These are phyloP conservation scores for Anomalospiza imberbis DNA, from an alignment of 2,797 vertebrate genomes.

Conservation along the genomic window DNA sequence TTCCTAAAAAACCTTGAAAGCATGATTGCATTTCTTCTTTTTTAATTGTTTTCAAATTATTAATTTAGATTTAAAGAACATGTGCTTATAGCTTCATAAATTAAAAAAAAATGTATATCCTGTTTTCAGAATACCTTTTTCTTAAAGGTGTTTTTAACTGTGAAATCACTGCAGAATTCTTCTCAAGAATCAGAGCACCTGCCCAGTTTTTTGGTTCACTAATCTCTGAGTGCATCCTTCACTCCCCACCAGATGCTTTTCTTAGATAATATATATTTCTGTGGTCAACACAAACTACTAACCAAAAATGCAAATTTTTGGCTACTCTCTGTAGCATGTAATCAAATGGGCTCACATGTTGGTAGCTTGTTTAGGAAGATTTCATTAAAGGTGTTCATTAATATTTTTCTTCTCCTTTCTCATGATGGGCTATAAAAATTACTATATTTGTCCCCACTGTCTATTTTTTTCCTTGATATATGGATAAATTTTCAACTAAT, in stretches of 20 bases:
- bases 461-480: neutral
- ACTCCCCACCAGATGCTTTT: neutral
- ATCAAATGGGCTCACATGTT: neutral
- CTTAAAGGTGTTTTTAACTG: neutral
- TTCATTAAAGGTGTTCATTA: neutral
- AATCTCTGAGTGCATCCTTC: neutral
- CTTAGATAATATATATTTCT: neutral
- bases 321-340: neutral
- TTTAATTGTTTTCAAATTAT: neutral
- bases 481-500: neutral
- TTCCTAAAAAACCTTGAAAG: neutral
- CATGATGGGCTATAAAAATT: neutral
- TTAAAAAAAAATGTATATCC: neutral
- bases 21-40: neutral
- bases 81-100: neutral
- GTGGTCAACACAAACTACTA: neutral
- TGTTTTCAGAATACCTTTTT: neutral
- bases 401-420: neutral
- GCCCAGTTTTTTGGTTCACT: neutral
- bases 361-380: neutral
- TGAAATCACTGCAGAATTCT: neutral
- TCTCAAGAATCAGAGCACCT: neutral
- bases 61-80: neutral
- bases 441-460: neutral
- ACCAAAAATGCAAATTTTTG: neutral